Base-by-base conservation (phyloP, 2,113 vertebrate species). In the Festucalex cinctus region DNA sequence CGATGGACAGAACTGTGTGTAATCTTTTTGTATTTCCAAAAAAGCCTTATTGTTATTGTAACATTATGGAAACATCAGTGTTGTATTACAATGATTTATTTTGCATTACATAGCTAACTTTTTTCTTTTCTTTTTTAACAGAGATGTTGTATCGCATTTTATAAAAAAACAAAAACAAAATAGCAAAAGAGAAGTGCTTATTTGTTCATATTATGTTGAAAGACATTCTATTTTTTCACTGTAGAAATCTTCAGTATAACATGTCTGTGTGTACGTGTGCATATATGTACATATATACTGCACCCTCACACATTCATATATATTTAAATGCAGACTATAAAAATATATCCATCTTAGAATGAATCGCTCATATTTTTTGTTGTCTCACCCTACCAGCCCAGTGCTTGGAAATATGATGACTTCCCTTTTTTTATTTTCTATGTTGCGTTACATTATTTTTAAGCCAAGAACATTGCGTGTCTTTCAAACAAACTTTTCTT, bases 171-270 rank as follows among this genome's bases (percentile, higher is more conserved):
- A 90, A 56, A 24, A 22, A 70, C 70, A 85, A 88, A 88, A 90
- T 82, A 85, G 81, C 57, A 83, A 86, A 86, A 81, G 87, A 89
- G 73, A 91, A 90, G 90, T 88, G 91, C 89, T 93, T 91, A 93
- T 93, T 92, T 94, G 91, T 94, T 93, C 93, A 93, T 93, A 92
- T 94, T 95, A 91, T 90, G 92, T 94, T 94, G 71, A 95, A 94
- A 95, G 93, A 95, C 94, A 93, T 95, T 95, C 93, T 96, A 94
- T 96, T 96, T 97, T 97, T 96, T 95, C 95, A 95, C 93, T 88
- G 92, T 94, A 93, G 92, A 93, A 91, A 88, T 85, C 86, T 90
- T 93, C 86, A 56, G 86, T 89, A 91, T 89, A 91, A 88, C 88
- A 84, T 90, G 85, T 84, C 72, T 85, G 77, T 84, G 83, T 88